Base-by-base conservation (phyloP, 2,888 invertebrate species). In the Tachystola acroxantha region DNA sequence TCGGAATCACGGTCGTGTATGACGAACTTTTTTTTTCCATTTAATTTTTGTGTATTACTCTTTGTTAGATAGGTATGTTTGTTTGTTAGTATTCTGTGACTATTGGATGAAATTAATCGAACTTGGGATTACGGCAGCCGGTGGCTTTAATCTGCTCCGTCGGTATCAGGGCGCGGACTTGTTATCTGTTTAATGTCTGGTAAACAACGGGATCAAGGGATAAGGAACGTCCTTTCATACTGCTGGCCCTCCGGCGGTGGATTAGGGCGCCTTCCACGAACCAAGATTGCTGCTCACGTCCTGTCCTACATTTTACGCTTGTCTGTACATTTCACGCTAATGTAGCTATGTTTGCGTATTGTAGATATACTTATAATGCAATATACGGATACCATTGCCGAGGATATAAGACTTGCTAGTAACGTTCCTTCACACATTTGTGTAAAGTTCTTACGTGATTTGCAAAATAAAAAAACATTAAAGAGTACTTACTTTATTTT, bases 181-280 rank as follows among this genome's bases (percentile, higher is more conserved):
- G 85, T 84, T 87, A 88, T 88, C 88, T 87, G 88, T 78, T 88
- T 86, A 88, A 88, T 87, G 88, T 87, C 86, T 88, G 88, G 87
- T 88, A 86, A 87, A 87, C 87, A 88, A 86, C 84, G 69, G 87
- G 86, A 85, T 87, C 84, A 86, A 85, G 80, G 85, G 86, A 86
- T 86, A 84, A 84, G 82, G 77, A 75, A 69, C 75, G 79, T 84
- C 85, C 84, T 84, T 80, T 75, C 75, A 79, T 79, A 76, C 72
- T 50, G 57, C 75, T 81, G 78, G 81, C 82, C 85, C 84, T 80
- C 36, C 36, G 82, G 84, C 77, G 63, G 55, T 59, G 81, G 86
- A 84, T 85, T 85, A 86, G 67, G 58, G 58, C 53, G 67, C 65
- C 64, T 69, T 69, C 67, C 63, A 57, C 61, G 57, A 64, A 60